Conservation (phyloP, 1,140 invertebrate species). For the Drosophila pseudoobscura region DNA sequence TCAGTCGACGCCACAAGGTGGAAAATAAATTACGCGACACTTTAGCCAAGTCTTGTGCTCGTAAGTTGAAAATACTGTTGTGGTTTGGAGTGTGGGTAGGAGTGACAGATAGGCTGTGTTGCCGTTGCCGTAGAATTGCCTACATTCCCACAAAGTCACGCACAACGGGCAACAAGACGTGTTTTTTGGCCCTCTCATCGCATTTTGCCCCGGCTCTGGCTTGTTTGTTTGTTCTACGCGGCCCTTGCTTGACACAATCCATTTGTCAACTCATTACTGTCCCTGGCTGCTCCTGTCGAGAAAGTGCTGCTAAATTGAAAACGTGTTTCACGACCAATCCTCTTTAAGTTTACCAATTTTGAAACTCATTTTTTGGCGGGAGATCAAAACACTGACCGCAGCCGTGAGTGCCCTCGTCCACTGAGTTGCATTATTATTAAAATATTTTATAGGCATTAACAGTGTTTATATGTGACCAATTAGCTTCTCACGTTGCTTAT, state of each 20-base stretch:
- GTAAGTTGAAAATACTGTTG: conserved; percentile 52
- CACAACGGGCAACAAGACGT: conserved; percentile 43
- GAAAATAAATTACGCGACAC: conserved; percentile 62
- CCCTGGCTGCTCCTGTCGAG: conserved; percentile 20
- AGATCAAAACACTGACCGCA: conserved; percentile 10
- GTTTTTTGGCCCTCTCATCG: conserved; percentile 6
- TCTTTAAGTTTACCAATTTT: conserved; percentile 20
- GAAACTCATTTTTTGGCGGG: conserved; percentile 9
- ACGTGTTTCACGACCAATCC: conserved; percentile 47
- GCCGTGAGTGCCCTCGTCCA: background rate
- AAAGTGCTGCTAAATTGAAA: conserved; percentile 56
- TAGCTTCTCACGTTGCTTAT: too few species aligned
- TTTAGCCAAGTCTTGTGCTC: conserved; percentile 41
- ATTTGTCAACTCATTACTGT: conserved; percentile 63
- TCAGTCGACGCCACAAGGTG: conserved; percentile 52
- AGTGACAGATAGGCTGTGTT: conserved; percentile 24
- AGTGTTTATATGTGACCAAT: too few species aligned
- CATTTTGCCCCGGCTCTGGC: conserved; percentile 4
- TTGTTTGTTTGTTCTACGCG: conserved; percentile 42
- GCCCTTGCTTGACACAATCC: conserved; percentile 49
- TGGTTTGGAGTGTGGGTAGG: conserved; percentile 11
- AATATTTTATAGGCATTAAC: too few species aligned
- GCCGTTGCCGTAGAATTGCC: conserved; percentile 33
- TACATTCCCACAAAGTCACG: conserved; percentile 50
- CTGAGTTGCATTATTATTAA: conserved; percentile 4